Evolutionary conservation across 2,888 invertebrate genomes (phyloP).

Genomic region (Terebella lapidaria): DNA sequence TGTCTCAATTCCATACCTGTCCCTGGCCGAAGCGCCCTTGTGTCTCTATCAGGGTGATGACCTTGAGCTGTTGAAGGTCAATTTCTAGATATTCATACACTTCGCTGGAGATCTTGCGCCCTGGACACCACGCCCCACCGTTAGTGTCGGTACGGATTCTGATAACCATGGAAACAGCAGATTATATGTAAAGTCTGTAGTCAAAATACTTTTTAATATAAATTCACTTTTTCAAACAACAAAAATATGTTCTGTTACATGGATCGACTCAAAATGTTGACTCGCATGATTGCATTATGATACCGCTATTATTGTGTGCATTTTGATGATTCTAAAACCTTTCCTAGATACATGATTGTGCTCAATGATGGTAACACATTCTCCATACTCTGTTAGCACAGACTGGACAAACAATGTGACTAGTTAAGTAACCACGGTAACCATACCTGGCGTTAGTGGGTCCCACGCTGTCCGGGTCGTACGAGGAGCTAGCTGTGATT

Average conservation of each 20-base stretch:
- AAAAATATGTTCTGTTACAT: too few relatives aligned
- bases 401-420: too few relatives aligned
- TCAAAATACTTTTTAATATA: neutral
- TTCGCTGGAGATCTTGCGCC: conserved; percentile 65
- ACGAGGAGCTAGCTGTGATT: conserved; percentile 78
- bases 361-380: too few relatives aligned
- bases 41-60: conserved; percentile 79
- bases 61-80: conserved; percentile 71
- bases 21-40: conserved; percentile 92
- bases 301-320: too few relatives aligned
- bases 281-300: too few relatives aligned
- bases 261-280: too few relatives aligned
- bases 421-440: too few relatives aligned
- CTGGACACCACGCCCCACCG: conserved; percentile 94
- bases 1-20: conserved; percentile 53
- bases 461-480: conserved; percentile 78
- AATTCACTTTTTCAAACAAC: neutral
- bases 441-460: conserved; percentile 78
- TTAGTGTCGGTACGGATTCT: conserved; percentile 61
- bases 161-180: neutral
- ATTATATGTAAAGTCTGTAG: neutral
- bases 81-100: conserved; percentile 76
- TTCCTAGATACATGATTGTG: too few relatives aligned
- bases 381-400: too few relatives aligned
- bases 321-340: too few relatives aligned